phyloP scores from a whole-genome alignment of 2,797 vertebrate species.

The Periparus ater region DNA sequence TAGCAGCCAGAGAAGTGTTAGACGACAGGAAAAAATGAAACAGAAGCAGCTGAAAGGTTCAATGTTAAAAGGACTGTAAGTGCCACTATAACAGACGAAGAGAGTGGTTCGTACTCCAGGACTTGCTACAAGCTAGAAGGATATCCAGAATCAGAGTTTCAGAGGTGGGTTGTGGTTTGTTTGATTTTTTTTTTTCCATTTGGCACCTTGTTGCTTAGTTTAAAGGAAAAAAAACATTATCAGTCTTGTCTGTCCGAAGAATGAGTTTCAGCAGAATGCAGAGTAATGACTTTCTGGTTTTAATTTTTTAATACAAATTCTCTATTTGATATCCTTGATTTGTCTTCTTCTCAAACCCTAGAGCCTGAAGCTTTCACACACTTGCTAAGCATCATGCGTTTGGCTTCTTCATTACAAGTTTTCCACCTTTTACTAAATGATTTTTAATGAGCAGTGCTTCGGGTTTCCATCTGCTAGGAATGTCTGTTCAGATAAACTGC shows the following conservation, averaged over 20 bases:
- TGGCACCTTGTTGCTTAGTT: constrained; percentile 48
- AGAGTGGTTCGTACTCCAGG: constrained; percentile 58
- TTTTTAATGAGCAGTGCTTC: constrained; percentile 40
- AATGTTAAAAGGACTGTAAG: constrained; percentile 74
- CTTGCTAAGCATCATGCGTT: constrained; percentile 18
- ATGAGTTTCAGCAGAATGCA: constrained; percentile 42
- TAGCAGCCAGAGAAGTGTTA: constrained; percentile 78
- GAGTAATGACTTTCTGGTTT: neutral
- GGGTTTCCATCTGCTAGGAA: constrained; percentile 23
- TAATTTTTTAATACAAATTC: neutral
- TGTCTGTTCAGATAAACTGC: constrained; percentile 7
- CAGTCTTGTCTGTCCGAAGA: constrained; percentile 53
- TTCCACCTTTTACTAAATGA: constrained; percentile 43
- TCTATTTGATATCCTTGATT: constrained; percentile 25
- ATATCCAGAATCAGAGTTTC: constrained; percentile 45
- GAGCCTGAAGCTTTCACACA: constrained; percentile 39
- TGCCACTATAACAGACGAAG: constrained; percentile 50
- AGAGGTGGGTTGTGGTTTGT: constrained; percentile 37
- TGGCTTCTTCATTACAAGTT: constrained; percentile 51
- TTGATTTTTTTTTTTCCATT: constrained; percentile 19
- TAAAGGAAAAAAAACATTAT: neutral
- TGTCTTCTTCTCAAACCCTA: constrained; percentile 56
- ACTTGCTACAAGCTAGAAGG: constrained; percentile 53
- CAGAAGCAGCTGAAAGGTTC: constrained; percentile 69
- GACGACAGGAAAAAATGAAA: constrained; percentile 63